phyloP scores from a whole-genome alignment of 2,888 invertebrate species.

The Drosophila quinaria region DNA sequence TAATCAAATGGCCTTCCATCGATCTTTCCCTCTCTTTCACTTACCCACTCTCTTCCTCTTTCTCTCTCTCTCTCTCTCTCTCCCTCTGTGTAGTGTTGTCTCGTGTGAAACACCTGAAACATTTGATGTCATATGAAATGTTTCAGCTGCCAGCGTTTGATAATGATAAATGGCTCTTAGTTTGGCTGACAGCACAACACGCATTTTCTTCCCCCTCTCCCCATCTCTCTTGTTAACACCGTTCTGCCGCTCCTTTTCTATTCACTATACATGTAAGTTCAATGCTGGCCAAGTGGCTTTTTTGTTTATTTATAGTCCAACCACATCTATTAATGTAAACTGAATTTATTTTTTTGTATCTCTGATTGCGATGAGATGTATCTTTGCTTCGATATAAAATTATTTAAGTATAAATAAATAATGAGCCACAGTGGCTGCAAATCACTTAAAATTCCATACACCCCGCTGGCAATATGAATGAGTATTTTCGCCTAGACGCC shows the following conservation, averaged over 20 bases:
- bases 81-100: too few relatives aligned
- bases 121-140: conserved; percentile 64
- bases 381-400: conserved; percentile 4
- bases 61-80: too few relatives aligned
- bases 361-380: conserved; percentile 26
- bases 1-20: conserved; percentile 59
- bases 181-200: conserved; percentile 25
- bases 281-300: conserved; percentile 56
- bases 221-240: neutral
- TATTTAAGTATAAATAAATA: conserved; percentile 58
- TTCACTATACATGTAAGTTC: conserved; percentile 52
- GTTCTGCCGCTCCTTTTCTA: neutral
- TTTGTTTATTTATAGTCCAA: conserved; percentile 58
- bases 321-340: conserved; percentile 53
- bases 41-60: neutral
- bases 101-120: conserved; percentile 57
- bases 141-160: conserved; percentile 65
- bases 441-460: conserved; percentile 75
- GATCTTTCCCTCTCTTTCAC: conserved; percentile 26
- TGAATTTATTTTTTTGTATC: conserved; percentile 44
- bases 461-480: conserved; percentile 37
- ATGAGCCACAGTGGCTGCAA: conserved; percentile 62
- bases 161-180: conserved; percentile 71
- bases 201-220: neutral
- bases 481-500: conserved; percentile 17